A percentile compares a stretch with the other conserved stretches of the same genome.
Conservation (phyloP, 37 sponge, comb jelly and placozoan species). For the Chondrosia reniformis region DNA sequence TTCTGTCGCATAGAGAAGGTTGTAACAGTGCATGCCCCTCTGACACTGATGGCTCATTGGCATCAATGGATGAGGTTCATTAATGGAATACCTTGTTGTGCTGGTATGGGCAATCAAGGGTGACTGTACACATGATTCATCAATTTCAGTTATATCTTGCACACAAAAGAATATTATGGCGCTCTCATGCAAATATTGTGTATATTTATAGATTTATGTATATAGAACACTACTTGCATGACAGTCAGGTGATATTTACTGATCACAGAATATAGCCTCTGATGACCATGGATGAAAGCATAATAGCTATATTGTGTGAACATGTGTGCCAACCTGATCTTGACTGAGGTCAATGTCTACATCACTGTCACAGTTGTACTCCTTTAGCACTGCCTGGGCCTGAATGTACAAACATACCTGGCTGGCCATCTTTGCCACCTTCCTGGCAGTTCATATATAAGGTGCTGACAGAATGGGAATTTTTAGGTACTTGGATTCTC, state of each 20-base stretch:
- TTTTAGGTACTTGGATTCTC: slow-evolving; percentile 22
- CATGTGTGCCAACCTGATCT: background rate
- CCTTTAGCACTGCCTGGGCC: background rate
- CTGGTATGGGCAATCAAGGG: background rate
- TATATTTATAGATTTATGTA: too few relatives aligned
- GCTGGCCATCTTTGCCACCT: slow-evolving; percentile 10
- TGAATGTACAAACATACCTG: slow-evolving; percentile 17
- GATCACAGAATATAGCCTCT: background rate
- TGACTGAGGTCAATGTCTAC: background rate
- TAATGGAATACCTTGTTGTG: background rate
- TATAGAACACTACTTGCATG: background rate
- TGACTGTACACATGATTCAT: background rate
- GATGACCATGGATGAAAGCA: background rate
- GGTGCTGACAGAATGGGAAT: slow-evolving; percentile 21
- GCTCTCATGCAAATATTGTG: background rate
- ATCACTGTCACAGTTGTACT: slow-evolving; percentile 11
- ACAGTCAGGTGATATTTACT: background rate
- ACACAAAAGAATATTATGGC: background rate
- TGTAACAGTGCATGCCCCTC: slow-evolving; percentile 6
- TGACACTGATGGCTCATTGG: background rate
- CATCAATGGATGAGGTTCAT: background rate
- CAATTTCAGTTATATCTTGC: background rate
- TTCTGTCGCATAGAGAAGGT: slow-evolving; percentile 13
- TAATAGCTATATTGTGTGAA: background rate
- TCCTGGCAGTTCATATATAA: slow-evolving; percentile 23